Conservation (phyloP, 2,113 vertebrate genomes). For the Platanista minor region DNA sequence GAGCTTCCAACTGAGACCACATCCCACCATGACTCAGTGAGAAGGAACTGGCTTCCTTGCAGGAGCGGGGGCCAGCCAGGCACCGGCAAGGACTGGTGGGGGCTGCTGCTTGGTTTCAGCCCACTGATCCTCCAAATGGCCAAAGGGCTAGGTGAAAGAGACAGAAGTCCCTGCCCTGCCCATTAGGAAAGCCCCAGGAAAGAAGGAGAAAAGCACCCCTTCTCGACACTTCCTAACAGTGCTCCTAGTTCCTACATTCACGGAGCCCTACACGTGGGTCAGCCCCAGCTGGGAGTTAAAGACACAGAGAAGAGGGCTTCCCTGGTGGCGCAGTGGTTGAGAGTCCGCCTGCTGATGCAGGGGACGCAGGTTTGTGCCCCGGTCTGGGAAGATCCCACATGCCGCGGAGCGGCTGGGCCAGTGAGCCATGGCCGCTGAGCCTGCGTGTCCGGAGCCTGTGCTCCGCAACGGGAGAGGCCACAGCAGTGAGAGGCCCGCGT, state of each 20-base stretch:
- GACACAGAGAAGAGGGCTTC: background rate
- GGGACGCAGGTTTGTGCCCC: too few relatives aligned
- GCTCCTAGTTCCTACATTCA: background rate
- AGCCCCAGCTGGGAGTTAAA: background rate
- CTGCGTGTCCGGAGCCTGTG: too few relatives aligned
- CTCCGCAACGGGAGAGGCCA: too few relatives aligned
- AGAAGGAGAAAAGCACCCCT: rapidly evolving
- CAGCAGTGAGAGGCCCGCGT: too few relatives aligned
- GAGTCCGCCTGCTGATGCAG: too few relatives aligned
- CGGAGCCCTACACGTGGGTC: too few relatives aligned
- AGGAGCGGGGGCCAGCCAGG: rapidly evolving
- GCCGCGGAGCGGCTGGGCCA: too few relatives aligned
- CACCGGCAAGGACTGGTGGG: background rate
- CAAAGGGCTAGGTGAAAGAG: background rate
- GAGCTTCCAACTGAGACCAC: background rate
- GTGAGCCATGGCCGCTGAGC: too few relatives aligned
- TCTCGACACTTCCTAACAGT: rapidly evolving
- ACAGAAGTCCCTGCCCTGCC: too few relatives aligned
- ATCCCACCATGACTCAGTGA: rapidly evolving
- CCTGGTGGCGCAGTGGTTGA: too few relatives aligned
- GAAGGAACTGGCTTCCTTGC: background rate
- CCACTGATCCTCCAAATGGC: background rate
- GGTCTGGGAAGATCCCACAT: too few relatives aligned
- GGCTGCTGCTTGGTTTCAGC: background rate
- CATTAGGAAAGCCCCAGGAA: background rate